These are phyloP conservation scores for Enteromius paludinosus DNA, from an alignment of 2,797 vertebrate species.

Conservation along the genomic window DNA sequence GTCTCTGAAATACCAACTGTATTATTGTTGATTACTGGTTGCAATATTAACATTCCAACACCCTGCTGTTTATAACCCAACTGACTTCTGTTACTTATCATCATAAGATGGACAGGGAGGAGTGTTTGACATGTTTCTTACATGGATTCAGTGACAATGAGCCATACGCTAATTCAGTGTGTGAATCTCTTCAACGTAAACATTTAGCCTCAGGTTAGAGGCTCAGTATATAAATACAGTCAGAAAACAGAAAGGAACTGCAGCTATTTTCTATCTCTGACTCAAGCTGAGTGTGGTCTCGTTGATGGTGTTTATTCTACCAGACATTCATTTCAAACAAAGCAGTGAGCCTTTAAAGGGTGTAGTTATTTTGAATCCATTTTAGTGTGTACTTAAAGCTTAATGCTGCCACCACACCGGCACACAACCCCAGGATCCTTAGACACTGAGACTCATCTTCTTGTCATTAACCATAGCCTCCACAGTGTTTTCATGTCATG, in stretches of 20 bases:
- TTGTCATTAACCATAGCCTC: neutral
- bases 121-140: neutral
- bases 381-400: constrained; percentile 30
- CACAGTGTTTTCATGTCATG: constrained; percentile 11
- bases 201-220: constrained; percentile 31
- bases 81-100: constrained; percentile 8
- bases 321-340: constrained; percentile 27
- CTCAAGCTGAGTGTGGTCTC: neutral
- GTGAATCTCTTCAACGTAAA: constrained; percentile 32
- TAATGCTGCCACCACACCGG: neutral
- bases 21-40: constrained; percentile 16
- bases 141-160: neutral
- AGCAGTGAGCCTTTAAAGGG: constrained; percentile 28
- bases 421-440: neutral
- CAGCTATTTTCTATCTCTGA: constrained; percentile 5
- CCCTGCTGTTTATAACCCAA: constrained; percentile 6
- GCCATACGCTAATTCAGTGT: neutral
- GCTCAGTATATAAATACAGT: constrained; percentile 25
- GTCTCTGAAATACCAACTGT: constrained; percentile 1
- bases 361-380: constrained; percentile 16
- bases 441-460: neutral
- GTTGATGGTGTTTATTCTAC: constrained; percentile 37
- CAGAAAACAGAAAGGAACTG: constrained; percentile 19
- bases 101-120: neutral
- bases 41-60: constrained; percentile 15